Evolutionary conservation across 2,797 vertebrate species (phyloP), one percentile per base, ranked within the genome.

Genomic region (Semaprochilodus insignis): DNA sequence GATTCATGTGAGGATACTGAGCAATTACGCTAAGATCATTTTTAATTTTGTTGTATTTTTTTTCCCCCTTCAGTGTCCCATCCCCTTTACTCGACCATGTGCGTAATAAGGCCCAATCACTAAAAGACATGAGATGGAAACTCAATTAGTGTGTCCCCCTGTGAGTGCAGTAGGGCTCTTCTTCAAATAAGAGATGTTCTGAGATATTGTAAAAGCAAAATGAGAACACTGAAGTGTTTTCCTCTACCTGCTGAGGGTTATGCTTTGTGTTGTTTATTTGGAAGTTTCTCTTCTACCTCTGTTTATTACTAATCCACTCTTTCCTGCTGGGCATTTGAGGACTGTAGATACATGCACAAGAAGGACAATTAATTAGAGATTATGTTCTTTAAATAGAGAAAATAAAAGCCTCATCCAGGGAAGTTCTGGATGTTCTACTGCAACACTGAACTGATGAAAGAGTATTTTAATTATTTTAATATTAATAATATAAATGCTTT

Each of bases 101-200:
- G 57, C 59, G 31, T 83, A 75, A 78, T 80, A 80, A 78, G 48
- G 60, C 67, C 55, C 60, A 78, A 72, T 81, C 51, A 76, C 31
- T 36, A 75, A 80, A 87, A 73, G 77, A 77, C 69, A 74, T 86
- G 62, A 87, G 62, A 90, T 84, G 81, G 77, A 86, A 85, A 83
- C 78, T 87, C 78, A 88, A 85, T 88, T 87, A 85, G 70, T 21
- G 79, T 74, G 73, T 59, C 65, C 65, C 63, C 79, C 82, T 82
- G 36, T 69, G 70, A 80, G 52, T 51, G 23, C 52, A 85, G 34
- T 77, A 73, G 65, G 55, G 17, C 80, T 78, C 77, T 80, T 77
- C 70, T 76, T 86, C 81, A 85, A 77, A 79, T 81, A 59, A 82
- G 66, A 82, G 73, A 83, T 69, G 70, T 84, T 76, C 65, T 82